Evolutionary conservation across 2,888 invertebrate species (phyloP).

Genomic region (Harpalus rufipes): DNA sequence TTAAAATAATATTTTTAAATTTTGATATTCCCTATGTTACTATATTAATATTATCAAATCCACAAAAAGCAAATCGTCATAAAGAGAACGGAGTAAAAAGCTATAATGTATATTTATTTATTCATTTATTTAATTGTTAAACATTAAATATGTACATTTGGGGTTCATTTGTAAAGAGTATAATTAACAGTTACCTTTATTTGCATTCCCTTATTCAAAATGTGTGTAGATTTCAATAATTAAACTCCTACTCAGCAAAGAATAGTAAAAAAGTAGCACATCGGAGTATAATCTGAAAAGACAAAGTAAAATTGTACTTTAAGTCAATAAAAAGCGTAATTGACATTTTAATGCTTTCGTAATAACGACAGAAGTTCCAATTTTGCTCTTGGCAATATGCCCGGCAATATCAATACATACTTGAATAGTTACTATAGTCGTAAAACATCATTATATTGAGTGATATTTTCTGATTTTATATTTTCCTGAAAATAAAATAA

Average conservation of each 20-base stretch:
- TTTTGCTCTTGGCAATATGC: slow-evolving; percentile 20
- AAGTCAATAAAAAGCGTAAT: slow-evolving; percentile 15
- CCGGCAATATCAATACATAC: slow-evolving; percentile 22
- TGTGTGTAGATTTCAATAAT: background rate
- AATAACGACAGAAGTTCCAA: slow-evolving; percentile 41
- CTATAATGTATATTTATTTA: no score
- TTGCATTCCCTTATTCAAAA: no score
- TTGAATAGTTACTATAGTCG: slow-evolving; percentile 7
- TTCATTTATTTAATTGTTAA: no score
- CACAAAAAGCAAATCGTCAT: no score
- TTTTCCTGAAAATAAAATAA: background rate
- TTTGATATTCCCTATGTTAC: no score
- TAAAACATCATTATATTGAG: slow-evolving; percentile 23
- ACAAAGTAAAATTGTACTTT: slow-evolving; percentile 27
- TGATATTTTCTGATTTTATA: slow-evolving; percentile 18
- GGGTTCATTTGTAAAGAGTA: no score
- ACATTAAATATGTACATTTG: no score
- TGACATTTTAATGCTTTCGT: slow-evolving; percentile 32
- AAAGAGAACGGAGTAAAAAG: no score
- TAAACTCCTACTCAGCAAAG: background rate
- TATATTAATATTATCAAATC: no score
- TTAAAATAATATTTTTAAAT: no score
- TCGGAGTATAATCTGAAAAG: background rate
- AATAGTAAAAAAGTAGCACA: background rate
- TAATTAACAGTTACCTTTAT: no score